A percentile compares a stretch with the other conserved stretches of the same genome.
Evolutionary conservation across 1,140 invertebrate genomes (phyloP).

Genomic region (Diorhabda sublineata): DNA sequence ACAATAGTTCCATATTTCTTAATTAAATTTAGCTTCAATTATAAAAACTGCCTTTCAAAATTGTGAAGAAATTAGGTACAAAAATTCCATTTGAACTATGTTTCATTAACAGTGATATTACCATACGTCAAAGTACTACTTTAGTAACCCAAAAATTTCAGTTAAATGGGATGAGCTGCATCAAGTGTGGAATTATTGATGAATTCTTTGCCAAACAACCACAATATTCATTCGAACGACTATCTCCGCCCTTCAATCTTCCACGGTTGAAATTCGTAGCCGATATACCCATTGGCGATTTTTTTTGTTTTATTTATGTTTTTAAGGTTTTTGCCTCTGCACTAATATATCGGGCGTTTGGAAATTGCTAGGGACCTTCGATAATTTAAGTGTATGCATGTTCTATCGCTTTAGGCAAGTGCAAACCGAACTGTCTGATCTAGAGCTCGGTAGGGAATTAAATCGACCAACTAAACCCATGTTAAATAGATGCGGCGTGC

Average conservation of each 20-base stretch:
- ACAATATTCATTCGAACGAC: too few relatives aligned
- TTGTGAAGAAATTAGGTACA: too few relatives aligned
- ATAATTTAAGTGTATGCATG: conserved; percentile 45
- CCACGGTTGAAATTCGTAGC: neutral
- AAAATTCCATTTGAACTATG: too few relatives aligned
- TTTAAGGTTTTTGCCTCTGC: conserved; percentile 1
- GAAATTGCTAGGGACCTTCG: conserved; percentile 40
- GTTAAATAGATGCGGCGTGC: conserved; percentile 31
- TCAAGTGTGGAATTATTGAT: too few relatives aligned
- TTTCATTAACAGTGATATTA: too few relatives aligned
- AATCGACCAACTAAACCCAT: conserved; percentile 39
- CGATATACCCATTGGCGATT: conserved; percentile 1
- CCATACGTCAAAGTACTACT: too few relatives aligned
- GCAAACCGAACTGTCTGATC: conserved; percentile 43
- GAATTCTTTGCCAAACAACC: too few relatives aligned
- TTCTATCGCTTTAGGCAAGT: conserved; percentile 43
- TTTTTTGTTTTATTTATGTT: conserved; percentile 1
- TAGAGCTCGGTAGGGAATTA: conserved; percentile 42
- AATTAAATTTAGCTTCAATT: too few relatives aligned
- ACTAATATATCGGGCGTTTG: conserved; percentile 17
- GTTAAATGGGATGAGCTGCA: too few relatives aligned
- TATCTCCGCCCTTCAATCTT: neutral
- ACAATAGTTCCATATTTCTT: too few relatives aligned
- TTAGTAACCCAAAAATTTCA: too few relatives aligned
- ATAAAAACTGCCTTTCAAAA: too few relatives aligned